Evolutionary conservation across 2,797 vertebrate species (phyloP).

Genomic region (Fundulus diaphanus): DNA sequence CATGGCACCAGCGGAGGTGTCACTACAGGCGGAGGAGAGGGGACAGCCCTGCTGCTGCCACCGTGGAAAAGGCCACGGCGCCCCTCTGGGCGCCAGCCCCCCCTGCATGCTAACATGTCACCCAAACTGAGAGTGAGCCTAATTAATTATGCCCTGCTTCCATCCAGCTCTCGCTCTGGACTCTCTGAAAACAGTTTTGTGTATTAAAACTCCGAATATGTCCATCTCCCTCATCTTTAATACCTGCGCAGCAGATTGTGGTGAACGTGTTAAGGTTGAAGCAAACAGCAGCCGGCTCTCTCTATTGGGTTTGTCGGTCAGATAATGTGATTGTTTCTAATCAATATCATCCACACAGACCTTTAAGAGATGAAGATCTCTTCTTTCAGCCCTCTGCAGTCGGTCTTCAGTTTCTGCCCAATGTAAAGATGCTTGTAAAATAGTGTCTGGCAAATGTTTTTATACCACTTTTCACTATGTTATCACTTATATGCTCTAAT

Average conservation of each 20-base stretch:
- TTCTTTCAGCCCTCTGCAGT: conserved; percentile 50
- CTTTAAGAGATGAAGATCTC: conserved; percentile 75
- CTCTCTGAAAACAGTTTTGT: conserved; percentile 14
- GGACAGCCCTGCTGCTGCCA: conserved; percentile 57
- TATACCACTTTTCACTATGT: neutral
- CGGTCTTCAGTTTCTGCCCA: conserved; percentile 28
- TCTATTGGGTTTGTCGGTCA: conserved; percentile 82
- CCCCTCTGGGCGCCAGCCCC: conserved; percentile 57
- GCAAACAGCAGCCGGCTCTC: conserved; percentile 70
- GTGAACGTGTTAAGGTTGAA: conserved; percentile 77
- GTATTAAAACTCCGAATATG: neutral
- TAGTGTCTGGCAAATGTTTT: neutral
- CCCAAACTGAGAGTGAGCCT: conserved; percentile 60
- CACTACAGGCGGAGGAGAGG: conserved; percentile 59
- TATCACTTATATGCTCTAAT: neutral
- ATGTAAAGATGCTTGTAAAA: conserved; percentile 11
- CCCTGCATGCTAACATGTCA: conserved; percentile 61
- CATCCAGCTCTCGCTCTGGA: conserved; percentile 33
- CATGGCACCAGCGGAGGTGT: conserved; percentile 56
- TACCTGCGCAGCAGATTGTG: conserved; percentile 74
- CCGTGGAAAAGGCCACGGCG: conserved; percentile 70
- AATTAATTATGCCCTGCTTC: conserved; percentile 60
- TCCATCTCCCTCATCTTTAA: conserved; percentile 59
- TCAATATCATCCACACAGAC: conserved; percentile 82
- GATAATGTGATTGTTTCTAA: conserved; percentile 82